These are phyloP conservation scores for Leucophora obtusa DNA, from an alignment of 2,888 invertebrate species.

Conservation along the genomic window DNA sequence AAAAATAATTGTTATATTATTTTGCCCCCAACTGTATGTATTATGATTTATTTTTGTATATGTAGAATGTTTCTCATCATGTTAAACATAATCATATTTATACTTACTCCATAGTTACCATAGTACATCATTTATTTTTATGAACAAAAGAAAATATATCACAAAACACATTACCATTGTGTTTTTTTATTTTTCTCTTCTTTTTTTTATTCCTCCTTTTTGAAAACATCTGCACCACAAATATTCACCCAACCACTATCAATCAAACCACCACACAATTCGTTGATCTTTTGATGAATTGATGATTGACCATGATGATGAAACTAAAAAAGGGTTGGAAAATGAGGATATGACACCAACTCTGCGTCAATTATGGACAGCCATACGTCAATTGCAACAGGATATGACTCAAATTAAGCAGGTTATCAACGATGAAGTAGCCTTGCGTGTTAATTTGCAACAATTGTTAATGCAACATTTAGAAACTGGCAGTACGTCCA, in stretches of 20 bases:
- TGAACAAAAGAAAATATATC: background rate
- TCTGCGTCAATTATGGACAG: conserved; percentile 77
- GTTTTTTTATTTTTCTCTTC: conserved; percentile 52
- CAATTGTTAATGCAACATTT: conserved; percentile 78
- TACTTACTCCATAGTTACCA: conserved; percentile 9
- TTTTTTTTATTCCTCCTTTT: conserved; percentile 26
- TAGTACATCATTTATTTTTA: conserved; percentile 9
- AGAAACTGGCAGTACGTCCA: conserved; percentile 74
- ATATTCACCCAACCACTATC: background rate
- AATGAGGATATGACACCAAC: conserved; percentile 79
- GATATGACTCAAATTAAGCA: conserved; percentile 78
- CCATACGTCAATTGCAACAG: conserved; percentile 78
- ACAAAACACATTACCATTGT: conserved; percentile 53
- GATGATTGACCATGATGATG: conserved; percentile 10
- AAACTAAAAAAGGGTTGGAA: conserved; percentile 74
- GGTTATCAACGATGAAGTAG: conserved; percentile 78
- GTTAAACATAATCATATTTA: background rate
- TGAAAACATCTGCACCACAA: conserved; percentile 13
- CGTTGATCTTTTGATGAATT: conserved; percentile 7
- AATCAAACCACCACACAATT: conserved; percentile 15
- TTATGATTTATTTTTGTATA: background rate
- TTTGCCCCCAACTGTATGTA: conserved; percentile 10
- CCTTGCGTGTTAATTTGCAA: conserved; percentile 77
- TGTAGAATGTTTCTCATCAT: background rate
- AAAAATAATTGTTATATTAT: conserved; percentile 12